A percentile compares a stretch with the other conserved stretches of the same genome.
Conservation (phyloP, 35 echinoderm and acorn worm genomes). For the Heliocidaris erythrogramma region DNA sequence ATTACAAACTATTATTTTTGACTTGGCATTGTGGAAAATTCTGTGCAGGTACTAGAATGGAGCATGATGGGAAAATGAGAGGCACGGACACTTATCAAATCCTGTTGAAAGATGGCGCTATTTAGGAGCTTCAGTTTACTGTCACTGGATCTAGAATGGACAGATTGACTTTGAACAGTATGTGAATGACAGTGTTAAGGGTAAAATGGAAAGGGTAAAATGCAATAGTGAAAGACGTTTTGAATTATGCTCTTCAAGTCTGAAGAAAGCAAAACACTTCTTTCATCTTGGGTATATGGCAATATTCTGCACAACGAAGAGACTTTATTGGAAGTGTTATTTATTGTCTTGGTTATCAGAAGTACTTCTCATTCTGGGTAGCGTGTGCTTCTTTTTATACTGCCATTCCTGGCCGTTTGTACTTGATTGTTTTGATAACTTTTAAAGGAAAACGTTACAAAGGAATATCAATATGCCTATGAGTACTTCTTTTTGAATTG, state of each 20-base stretch:
- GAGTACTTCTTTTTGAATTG: background rate
- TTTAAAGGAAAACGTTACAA: conserved; percentile 6
- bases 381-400: background rate
- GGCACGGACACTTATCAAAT: too few relatives aligned
- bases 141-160: too few relatives aligned
- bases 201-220: background rate
- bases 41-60: too few relatives aligned
- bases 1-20: too few relatives aligned
- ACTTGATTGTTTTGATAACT: conserved; percentile 18
- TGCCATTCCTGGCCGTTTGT: background rate
- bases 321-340: background rate
- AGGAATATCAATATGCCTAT: background rate
- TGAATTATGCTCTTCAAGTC: background rate
- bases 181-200: background rate
- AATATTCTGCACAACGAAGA: background rate
- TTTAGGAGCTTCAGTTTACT: too few relatives aligned
- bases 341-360: background rate
- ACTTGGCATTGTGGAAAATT: too few relatives aligned
- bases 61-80: too few relatives aligned
- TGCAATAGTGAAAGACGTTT: background rate
- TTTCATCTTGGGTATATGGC: background rate
- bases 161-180: background rate
- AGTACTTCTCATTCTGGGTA: background rate
- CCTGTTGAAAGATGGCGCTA: too few relatives aligned
- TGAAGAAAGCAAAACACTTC: background rate